Conservation (phyloP, 2,888 invertebrate genomes). For the Trachelus stipa region DNA sequence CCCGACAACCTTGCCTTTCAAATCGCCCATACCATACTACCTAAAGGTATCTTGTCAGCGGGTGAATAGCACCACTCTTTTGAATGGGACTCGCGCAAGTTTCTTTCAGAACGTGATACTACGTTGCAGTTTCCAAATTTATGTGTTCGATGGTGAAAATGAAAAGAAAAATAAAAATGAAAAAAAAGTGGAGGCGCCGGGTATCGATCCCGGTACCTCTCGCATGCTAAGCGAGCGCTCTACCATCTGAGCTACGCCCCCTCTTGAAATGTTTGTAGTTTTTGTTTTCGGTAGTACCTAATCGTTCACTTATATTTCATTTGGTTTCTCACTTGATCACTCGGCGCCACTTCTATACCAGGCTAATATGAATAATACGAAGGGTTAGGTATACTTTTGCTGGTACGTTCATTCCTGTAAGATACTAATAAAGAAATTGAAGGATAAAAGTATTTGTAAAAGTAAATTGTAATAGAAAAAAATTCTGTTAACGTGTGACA, state of each 20-base stretch:
- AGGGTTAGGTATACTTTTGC: no score
- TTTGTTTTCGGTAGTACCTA: neutral
- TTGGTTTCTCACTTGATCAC: slow-evolving; percentile 45
- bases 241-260: slow-evolving; percentile 65
- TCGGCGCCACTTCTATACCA: slow-evolving; percentile 35
- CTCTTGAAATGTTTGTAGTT: slow-evolving; percentile 7
- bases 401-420: no score
- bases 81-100: neutral
- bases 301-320: slow-evolving; percentile 23
- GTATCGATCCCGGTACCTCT: slow-evolving; percentile 64
- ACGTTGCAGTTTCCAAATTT: neutral
- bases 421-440: no score
- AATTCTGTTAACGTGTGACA: no score
- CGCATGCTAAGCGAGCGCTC: slow-evolving; percentile 65
- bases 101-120: neutral
- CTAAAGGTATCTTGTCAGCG: no score
- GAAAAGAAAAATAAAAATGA: neutral
- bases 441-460: no score
- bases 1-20: no score
- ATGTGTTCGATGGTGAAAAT: neutral
- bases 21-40: no score
- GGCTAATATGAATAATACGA: slow-evolving; percentile 25
- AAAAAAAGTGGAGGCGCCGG: slow-evolving; percentile 54
- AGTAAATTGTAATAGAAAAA: no score
- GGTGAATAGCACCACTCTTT: no score